Conservation (phyloP, 2,113 vertebrate genomes). For the Lampris incognitus region DNA sequence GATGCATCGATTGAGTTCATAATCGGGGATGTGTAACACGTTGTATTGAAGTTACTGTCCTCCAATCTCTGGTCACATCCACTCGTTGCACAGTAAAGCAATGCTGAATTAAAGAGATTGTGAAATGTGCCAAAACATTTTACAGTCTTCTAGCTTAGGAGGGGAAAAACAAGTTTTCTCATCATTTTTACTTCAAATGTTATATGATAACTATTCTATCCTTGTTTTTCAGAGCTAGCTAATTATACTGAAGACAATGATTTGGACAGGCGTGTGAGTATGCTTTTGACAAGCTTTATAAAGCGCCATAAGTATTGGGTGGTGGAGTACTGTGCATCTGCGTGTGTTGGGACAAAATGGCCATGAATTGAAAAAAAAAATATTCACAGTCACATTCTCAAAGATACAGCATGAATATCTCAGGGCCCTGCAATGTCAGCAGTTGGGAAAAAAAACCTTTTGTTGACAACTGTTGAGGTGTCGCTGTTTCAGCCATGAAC, state of each 20-base stretch:
- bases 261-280: not conserved
- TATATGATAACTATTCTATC: not conserved
- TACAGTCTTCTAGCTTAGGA: not conserved
- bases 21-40: not conserved
- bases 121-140: not conserved
- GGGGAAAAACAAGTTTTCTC: not conserved
- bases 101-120: not conserved
- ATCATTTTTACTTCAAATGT: conserved; percentile 17
- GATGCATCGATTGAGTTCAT: not conserved
- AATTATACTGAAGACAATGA: too few species aligned
- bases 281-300: conserved; percentile 45
- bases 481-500: conserved; percentile 28
- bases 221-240: too few species aligned
- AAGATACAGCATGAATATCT: conserved; percentile 15
- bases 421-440: conserved; percentile 12
- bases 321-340: conserved; percentile 13
- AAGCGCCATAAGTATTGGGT: conserved; percentile 12
- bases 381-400: conserved; percentile 36
- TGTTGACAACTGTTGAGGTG: not conserved
- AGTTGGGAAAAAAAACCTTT: conserved; percentile 10
- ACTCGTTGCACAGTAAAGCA: not conserved
- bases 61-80: not conserved
- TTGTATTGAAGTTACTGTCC: not conserved
- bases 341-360: not conserved
- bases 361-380: conserved; percentile 28